Conservation (phyloP, 2,113 vertebrate species). For the Nothoprocta perdicaria region DNA sequence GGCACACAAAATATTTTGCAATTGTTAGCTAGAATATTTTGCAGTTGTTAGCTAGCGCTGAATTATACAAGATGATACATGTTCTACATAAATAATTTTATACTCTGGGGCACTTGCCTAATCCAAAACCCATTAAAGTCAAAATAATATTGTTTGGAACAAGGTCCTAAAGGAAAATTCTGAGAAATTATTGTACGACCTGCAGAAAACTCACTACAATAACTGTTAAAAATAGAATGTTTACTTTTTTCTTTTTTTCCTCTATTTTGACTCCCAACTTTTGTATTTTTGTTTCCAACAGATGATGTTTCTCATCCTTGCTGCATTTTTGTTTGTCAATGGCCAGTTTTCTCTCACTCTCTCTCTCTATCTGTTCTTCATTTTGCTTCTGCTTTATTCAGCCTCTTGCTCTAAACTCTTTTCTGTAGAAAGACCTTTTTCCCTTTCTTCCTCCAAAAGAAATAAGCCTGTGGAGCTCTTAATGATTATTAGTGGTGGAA, state of each 20-base stretch:
- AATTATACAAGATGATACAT: neutral
- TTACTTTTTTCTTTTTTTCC: neutral
- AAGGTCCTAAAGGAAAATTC: neutral
- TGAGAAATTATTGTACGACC: neutral
- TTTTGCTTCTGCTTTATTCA: neutral
- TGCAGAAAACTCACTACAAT: neutral
- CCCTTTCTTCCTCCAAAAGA: neutral
- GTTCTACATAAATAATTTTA: neutral
- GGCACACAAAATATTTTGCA: neutral
- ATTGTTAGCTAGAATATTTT: neutral
- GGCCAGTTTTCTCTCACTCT: neutral
- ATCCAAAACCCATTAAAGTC: neutral
- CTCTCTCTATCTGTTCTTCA: rapidly evolving
- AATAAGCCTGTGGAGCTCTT: neutral
- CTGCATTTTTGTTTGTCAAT: neutral
- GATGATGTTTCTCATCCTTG: neutral
- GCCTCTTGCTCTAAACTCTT: neutral
- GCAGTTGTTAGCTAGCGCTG: neutral
- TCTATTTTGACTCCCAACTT: neutral
- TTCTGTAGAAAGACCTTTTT: neutral
- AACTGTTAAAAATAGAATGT: neutral
- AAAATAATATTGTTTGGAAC: neutral
- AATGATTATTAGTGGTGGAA: neutral
- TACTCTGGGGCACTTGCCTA: neutral
- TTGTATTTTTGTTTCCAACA: neutral